Conservation (phyloP, 2,888 invertebrate genomes). For the Pseudoips prasinana region DNA sequence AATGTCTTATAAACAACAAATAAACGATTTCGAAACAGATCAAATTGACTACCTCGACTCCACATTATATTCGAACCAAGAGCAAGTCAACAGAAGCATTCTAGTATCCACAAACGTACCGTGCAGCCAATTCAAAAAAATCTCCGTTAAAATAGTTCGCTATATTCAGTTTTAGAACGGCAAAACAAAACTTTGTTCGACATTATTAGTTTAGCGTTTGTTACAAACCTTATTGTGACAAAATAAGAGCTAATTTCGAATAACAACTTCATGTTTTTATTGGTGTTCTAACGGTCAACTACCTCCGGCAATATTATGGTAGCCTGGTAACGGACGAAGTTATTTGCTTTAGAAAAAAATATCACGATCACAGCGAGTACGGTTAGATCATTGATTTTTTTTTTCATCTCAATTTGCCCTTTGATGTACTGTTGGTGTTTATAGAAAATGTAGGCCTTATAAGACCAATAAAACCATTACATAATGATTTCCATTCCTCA, state of each 20-base stretch:
- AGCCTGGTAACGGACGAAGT: slow-evolving; percentile 56
- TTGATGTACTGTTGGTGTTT: too few relatives aligned
- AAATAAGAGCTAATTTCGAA: slow-evolving; percentile 14
- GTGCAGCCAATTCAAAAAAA: too few relatives aligned
- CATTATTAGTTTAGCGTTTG: not conserved
- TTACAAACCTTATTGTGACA: slow-evolving; percentile 2
- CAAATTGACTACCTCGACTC: too few relatives aligned
- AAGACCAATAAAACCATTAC: too few relatives aligned
- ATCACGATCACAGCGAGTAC: slow-evolving; percentile 30
- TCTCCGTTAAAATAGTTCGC: too few relatives aligned
- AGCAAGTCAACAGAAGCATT: too few relatives aligned
- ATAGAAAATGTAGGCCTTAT: too few relatives aligned
- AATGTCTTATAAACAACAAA: too few relatives aligned
- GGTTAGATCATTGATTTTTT: slow-evolving; percentile 33
- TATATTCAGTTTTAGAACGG: slow-evolving; percentile 13
- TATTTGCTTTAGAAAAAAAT: slow-evolving; percentile 46
- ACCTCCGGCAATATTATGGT: slow-evolving; percentile 57
- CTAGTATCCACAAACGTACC: too few relatives aligned
- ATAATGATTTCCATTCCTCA: too few relatives aligned
- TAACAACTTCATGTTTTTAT: slow-evolving; percentile 15
- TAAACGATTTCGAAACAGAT: too few relatives aligned
- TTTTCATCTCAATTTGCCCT: slow-evolving; percentile 18
- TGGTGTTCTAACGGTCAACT: slow-evolving; percentile 53
- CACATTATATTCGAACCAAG: too few relatives aligned
- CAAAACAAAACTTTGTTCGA: slow-evolving; percentile 12